Base-by-base conservation (phyloP, 2,888 invertebrate genomes). In the Brachynemurus nebulosus region DNA sequence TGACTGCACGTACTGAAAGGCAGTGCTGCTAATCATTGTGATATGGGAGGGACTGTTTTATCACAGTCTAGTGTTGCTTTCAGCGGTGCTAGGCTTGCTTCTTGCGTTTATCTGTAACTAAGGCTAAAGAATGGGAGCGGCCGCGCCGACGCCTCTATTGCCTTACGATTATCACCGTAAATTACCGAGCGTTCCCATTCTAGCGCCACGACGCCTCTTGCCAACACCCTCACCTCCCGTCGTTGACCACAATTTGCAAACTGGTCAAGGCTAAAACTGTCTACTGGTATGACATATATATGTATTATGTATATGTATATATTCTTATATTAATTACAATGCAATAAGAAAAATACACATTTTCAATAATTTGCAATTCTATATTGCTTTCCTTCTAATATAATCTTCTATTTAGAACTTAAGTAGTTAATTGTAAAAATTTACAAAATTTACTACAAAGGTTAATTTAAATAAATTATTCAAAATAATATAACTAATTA, bases 71-170 rank as follows among this genome's bases (percentile, higher is more conserved):
- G 37, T 37, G 37, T 20, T 11, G 37, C 18, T 37, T 16, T 36
- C 36, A 18, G 17, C 18, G 36, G 11, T 36, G 11, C 36, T 36
- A 18, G 17, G 16, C 36, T 17, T 36, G 37, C 37, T 37, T 18
- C 37, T 27, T 25, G 40, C 40, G 27, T 40, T 40, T 20, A 37
- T 37, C 37, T 20, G 20, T 25, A 36, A 18, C 19, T 36, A 19
- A 36, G 17, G 36, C 36, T 36, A 25, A 16, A 27, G 16, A 74
- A 65, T 71, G 69, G 64, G 69, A 69, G 69, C 72, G 69, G 68
- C 64, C 65, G 57, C 70, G 59, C 57, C 65, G 62, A 50, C 54
- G 56, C 37, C 37, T 20, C 6, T 37, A 20, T 20, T 20, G 12
- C 37, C n/a, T 20, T 20, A 37, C 37, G 20, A 37, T 20, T 37